A percentile compares a stretch with the other conserved stretches of the same genome.
phyloP scores from a whole-genome alignment of 2,113 vertebrate species.

The Epinephelus fuscoguttatus region DNA sequence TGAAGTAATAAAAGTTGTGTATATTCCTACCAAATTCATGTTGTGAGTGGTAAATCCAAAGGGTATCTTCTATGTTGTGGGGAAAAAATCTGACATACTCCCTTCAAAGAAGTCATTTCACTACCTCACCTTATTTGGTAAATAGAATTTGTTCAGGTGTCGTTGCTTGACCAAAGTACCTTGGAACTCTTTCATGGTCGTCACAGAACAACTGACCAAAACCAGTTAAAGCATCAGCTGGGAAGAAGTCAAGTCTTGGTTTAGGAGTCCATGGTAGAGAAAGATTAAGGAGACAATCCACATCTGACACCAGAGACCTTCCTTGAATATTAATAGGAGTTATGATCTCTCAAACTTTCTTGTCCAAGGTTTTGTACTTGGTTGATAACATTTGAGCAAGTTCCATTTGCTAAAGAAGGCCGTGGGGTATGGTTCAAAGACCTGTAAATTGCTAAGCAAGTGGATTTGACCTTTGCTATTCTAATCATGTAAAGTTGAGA shows the following conservation, averaged over 20 bases:
- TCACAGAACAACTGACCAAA: neutral
- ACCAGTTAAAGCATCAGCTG: too few relatives aligned
- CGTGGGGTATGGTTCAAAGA: neutral
- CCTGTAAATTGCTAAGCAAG: neutral
- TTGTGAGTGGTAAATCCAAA: neutral
- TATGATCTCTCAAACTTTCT: neutral
- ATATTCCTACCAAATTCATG: slow-evolving; percentile 10
- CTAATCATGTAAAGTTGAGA: neutral
- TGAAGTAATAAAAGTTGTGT: slow-evolving; percentile 18
- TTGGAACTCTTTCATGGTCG: neutral
- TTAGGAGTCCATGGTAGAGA: neutral
- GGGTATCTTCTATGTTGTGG: neutral
- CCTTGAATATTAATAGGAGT: neutral
- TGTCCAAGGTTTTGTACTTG: neutral
- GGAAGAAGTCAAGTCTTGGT: neutral
- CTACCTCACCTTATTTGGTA: neutral
- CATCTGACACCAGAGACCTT: neutral
- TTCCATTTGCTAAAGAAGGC: neutral
- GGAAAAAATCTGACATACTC: neutral
- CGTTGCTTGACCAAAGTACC: neutral
- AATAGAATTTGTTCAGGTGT: neutral
- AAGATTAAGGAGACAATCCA: neutral
- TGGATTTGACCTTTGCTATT: neutral
- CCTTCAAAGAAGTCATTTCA: neutral
- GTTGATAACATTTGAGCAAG: neutral